These are phyloP conservation scores for Nezara viridula DNA, from an alignment of 2,888 invertebrate species.

Conservation along the genomic window DNA sequence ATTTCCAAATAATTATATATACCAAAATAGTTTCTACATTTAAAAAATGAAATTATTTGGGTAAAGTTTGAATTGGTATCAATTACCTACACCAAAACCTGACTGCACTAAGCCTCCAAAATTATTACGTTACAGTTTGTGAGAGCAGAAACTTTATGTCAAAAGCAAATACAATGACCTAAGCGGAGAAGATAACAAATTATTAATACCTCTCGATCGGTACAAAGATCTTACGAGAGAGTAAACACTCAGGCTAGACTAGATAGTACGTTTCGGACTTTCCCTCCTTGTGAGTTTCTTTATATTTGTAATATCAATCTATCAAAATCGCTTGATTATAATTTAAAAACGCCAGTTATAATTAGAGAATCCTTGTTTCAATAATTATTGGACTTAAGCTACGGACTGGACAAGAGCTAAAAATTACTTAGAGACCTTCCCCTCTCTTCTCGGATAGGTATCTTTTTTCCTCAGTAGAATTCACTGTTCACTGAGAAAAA, in stretches of 20 bases:
- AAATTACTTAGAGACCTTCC: not conserved
- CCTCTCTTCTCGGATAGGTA: not conserved
- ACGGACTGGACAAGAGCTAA: not conserved
- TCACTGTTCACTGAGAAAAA: no score
- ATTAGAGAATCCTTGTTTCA: not conserved
- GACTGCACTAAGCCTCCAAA: no score
- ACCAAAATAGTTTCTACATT: no score
- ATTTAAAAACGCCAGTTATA: no score
- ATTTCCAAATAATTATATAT: no score
- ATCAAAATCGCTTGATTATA: not conserved
- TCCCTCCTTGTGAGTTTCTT: not conserved
- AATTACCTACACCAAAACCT: no score
- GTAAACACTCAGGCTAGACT: not conserved
- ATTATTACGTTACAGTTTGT: no score
- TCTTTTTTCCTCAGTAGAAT: not conserved
- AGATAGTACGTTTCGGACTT: not conserved
- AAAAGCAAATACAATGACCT: not conserved
- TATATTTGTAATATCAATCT: not conserved
- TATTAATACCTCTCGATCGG: not conserved
- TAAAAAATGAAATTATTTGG: no score
- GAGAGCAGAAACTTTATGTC: not conserved
- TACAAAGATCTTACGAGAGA: not conserved
- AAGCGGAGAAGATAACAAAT: not conserved
- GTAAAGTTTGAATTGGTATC: no score
- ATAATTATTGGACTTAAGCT: not conserved